These are phyloP conservation scores for Poeciliopsis infans DNA, from an alignment of 2,797 vertebrate genomes.

Conservation along the genomic window DNA sequence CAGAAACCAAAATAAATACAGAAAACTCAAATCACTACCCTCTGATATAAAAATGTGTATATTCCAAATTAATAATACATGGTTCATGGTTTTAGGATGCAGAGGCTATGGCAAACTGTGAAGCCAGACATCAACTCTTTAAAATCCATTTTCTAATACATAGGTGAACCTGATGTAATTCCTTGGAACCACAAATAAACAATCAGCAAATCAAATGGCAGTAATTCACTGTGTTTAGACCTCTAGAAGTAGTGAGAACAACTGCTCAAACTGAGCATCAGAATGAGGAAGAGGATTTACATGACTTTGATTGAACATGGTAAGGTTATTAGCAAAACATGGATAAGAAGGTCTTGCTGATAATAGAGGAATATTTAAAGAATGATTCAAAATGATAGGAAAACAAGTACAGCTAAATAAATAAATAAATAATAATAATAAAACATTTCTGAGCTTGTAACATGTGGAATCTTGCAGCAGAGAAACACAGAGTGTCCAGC, in stretches of 20 bases:
- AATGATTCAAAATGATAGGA: not conserved
- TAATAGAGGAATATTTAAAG: not conserved
- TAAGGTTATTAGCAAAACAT: not conserved
- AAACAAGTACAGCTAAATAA: not conserved
- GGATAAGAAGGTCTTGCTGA: not conserved
- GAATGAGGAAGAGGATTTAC: not conserved
- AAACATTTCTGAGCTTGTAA: not conserved
- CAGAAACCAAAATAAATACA: too few relatives aligned
- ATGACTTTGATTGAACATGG: not conserved
- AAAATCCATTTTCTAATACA: not conserved
- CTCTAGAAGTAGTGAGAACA: not conserved
- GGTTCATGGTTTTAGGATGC: not conserved
- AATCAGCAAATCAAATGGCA: not conserved
- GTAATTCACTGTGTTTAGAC: not conserved
- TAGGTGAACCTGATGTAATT: not conserved
- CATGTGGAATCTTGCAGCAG: not conserved
- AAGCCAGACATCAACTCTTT: not conserved
- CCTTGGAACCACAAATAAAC: not conserved
- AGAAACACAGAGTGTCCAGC: not conserved
- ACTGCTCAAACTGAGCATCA: not conserved
- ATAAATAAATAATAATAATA: too few relatives aligned
- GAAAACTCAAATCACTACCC: too few relatives aligned
- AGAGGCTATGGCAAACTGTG: not conserved
- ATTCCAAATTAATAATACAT: not conserved
- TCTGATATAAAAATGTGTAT: not conserved